Conservation (phyloP, 2,797 vertebrate species). For the Cichlasoma orientale region DNA sequence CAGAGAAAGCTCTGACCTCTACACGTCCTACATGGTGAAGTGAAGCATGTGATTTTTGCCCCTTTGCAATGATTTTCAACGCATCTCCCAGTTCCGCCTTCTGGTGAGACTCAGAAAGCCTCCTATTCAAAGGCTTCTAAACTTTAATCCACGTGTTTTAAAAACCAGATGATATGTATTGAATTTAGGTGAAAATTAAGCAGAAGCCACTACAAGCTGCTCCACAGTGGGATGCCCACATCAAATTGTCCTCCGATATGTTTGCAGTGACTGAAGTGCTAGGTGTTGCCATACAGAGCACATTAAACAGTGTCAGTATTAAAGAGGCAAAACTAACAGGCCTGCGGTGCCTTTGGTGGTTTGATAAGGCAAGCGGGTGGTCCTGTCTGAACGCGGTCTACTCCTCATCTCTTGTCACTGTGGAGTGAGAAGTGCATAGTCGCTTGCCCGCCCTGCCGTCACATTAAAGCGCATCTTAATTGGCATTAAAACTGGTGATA, state of each 20-base stretch:
- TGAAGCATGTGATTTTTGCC: conserved; percentile 39
- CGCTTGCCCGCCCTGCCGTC: conserved; percentile 67
- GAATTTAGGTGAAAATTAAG: conserved; percentile 32
- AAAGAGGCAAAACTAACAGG: conserved; percentile 59
- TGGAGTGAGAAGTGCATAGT: conserved; percentile 68
- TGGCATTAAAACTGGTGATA: conserved; percentile 84
- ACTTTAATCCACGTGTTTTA: background rate
- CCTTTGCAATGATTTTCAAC: conserved; percentile 36
- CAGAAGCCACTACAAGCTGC: conserved; percentile 26
- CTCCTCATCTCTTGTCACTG: conserved; percentile 56
- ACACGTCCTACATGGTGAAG: conserved; percentile 54
- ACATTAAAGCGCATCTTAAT: conserved; percentile 83
- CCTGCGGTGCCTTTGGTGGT: conserved; percentile 52
- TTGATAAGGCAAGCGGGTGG: conserved; percentile 61
- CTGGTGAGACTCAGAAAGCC: background rate
- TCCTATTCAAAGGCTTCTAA: background rate
- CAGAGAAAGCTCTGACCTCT: conserved; percentile 57
- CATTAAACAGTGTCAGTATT: conserved; percentile 48
- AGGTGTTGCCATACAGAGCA: conserved; percentile 21
- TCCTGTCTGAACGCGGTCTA: conserved; percentile 54
- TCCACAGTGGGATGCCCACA: conserved; percentile 1
- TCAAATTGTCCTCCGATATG: conserved; percentile 33
- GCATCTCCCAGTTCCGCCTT: conserved; percentile 24
- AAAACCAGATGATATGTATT: background rate
- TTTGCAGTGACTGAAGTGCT: conserved; percentile 18